Conservation (phyloP, 2,888 invertebrate genomes). For the Ctenicera cuprea region DNA sequence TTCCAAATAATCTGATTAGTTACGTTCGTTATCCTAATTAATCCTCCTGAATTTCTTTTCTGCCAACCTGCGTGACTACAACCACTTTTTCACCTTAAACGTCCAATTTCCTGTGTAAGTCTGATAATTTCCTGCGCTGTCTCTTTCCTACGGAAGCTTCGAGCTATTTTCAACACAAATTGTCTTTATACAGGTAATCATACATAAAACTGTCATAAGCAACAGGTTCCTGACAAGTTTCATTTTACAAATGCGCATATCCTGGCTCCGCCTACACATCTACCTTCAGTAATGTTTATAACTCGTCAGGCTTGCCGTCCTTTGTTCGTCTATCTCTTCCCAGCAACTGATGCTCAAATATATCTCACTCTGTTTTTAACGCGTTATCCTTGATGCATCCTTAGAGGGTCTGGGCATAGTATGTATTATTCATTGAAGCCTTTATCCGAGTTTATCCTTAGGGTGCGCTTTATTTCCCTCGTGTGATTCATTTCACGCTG, state of each 20-base stretch:
- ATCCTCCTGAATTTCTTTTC: background rate
- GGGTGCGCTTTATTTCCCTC: conserved; percentile 30
- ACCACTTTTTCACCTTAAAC: too few species aligned
- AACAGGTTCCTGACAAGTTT: conserved; percentile 62
- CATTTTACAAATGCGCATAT: conserved; percentile 64
- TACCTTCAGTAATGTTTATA: conserved; percentile 60
- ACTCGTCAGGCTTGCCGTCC: conserved; percentile 59
- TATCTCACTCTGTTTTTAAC: conserved; percentile 23
- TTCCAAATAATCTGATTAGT: too few species aligned
- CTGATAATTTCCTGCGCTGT: too few species aligned
- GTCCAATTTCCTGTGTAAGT: too few species aligned
- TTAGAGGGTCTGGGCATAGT: background rate
- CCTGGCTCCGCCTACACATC: conserved; percentile 62
- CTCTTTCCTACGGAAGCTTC: too few species aligned
- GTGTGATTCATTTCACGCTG: conserved; percentile 12
- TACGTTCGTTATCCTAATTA: conserved; percentile 7
- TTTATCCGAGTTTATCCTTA: conserved; percentile 29
- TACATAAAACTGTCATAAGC: conserved; percentile 42
- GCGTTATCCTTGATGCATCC: conserved; percentile 37
- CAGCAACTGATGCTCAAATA: background rate
- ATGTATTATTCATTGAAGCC: conserved; percentile 45
- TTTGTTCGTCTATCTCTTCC: conserved; percentile 58
- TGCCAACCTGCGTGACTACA: too few species aligned
- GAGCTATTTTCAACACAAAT: background rate
- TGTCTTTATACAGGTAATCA: conserved; percentile 7